Conservation (phyloP, 2,113 vertebrate species). For the Podarcis cretensis region DNA sequence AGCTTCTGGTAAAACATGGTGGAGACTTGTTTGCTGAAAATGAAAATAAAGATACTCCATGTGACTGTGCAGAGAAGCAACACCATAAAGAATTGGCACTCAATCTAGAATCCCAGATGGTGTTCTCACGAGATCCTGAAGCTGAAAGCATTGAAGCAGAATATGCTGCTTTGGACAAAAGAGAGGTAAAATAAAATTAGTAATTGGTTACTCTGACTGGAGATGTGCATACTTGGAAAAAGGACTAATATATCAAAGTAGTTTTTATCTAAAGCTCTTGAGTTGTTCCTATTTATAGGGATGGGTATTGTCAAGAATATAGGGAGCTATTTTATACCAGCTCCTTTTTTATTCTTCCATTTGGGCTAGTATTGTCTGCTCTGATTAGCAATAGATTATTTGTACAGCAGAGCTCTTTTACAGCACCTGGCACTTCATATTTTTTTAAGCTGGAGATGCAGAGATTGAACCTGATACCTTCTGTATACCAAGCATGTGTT, state of each 20-base stretch:
- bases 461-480: background rate
- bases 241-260: background rate
- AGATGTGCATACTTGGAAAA: background rate
- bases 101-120: constrained; percentile 98
- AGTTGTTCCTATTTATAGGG: background rate
- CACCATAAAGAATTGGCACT: constrained; percentile 97
- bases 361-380: background rate
- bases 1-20: constrained; percentile 90
- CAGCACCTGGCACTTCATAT: background rate
- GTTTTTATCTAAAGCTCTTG: background rate
- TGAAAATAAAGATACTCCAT: constrained; percentile 97
- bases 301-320: constrained; percentile 5
- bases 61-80: constrained; percentile 97
- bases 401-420: background rate
- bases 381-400: background rate
- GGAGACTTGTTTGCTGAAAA: constrained; percentile 97
- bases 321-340: background rate
- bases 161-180: constrained; percentile 94
- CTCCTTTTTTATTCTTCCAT: background rate
- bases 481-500: background rate
- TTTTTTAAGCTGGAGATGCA: background rate
- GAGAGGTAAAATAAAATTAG: constrained; percentile 82
- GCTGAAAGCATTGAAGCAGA: constrained; percentile 95
- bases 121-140: constrained; percentile 94
- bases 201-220: background rate